Evolutionary conservation across 2,113 vertebrate genomes (phyloP).

Genomic region (Cepphus grylle): DNA sequence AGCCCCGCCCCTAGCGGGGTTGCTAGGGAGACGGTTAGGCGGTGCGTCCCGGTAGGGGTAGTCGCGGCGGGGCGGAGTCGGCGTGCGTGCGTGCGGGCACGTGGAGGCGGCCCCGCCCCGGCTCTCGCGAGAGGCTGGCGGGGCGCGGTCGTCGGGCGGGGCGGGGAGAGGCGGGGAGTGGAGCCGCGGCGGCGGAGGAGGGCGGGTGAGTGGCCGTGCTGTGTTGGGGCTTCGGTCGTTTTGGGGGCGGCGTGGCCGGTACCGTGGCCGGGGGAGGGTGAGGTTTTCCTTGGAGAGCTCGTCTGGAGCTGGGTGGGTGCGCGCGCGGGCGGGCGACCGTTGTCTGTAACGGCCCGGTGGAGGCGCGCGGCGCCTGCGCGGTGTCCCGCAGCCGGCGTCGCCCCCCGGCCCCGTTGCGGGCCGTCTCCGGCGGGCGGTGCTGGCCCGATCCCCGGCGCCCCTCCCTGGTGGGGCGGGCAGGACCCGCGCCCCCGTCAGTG

Average conservation of each 20-base stretch:
- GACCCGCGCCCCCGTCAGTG: fast-evolving
- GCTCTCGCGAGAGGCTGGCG: neutral
- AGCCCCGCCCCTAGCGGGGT: neutral
- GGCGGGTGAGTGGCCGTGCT: neutral
- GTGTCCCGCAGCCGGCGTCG: neutral
- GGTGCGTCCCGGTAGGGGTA: neutral
- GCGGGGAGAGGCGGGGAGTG: neutral
- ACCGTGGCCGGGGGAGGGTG: neutral
- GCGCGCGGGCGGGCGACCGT: neutral
- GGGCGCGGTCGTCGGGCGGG: neutral
- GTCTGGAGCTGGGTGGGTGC: neutral
- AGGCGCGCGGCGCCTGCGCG: neutral
- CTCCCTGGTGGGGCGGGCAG: too few species aligned
- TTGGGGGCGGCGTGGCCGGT: neutral
- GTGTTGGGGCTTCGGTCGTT: too few species aligned
- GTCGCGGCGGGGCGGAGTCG: too few species aligned
- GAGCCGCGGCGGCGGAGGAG: too few species aligned
- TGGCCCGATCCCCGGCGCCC: neutral
- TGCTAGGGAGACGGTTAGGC: neutral
- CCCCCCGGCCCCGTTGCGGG: neutral
- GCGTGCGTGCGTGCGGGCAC: neutral
- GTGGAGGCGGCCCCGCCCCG: too few species aligned
- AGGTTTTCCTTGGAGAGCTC: neutral
- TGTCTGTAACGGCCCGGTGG: neutral
- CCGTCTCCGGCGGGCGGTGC: too few species aligned